Conservation (phyloP, 1,140 invertebrate species). For the Uloborus diversus region DNA sequence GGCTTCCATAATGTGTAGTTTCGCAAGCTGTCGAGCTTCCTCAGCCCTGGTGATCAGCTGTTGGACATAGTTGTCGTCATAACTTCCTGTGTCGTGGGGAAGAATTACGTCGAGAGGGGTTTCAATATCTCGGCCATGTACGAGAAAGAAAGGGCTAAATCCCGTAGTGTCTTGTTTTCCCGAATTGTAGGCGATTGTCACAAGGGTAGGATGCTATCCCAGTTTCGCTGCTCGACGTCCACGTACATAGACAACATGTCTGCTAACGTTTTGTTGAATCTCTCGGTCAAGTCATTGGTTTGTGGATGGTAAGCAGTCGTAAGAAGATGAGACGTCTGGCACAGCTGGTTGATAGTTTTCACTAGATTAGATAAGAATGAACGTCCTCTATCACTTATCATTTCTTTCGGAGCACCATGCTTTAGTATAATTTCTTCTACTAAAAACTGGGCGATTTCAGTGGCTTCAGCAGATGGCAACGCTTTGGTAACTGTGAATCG, state of each 20-base stretch:
- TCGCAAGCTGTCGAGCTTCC: constrained; percentile 18
- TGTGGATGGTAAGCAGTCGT: constrained; percentile 57
- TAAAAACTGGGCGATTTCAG: too few relatives aligned
- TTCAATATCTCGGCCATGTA: constrained; percentile 59
- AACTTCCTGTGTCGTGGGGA: background rate
- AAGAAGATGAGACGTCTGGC: too few relatives aligned
- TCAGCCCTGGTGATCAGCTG: background rate
- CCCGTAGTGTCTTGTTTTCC: constrained; percentile 56
- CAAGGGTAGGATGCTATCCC: constrained; percentile 61
- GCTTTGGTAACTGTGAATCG: too few relatives aligned
- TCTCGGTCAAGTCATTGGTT: constrained; percentile 58
- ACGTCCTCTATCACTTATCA: too few relatives aligned
- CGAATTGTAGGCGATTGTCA: constrained; percentile 44
- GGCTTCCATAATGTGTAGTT: background rate
- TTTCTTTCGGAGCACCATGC: too few relatives aligned
- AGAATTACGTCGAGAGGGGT: background rate
- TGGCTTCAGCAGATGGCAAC: too few relatives aligned
- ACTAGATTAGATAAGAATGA: too few relatives aligned
- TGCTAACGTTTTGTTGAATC: constrained; percentile 58
- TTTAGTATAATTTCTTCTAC: too few relatives aligned
- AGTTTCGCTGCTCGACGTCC: constrained; percentile 59
- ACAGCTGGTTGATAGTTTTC: too few relatives aligned
- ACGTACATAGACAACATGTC: constrained; percentile 59
- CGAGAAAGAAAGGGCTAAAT: constrained; percentile 58
- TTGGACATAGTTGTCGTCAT: background rate